A percentile compares a stretch with the other conserved stretches of the same genome.
These are phyloP conservation scores for Ailurus styani DNA, from an alignment of 2,113 vertebrate species.

Conservation along the genomic window DNA sequence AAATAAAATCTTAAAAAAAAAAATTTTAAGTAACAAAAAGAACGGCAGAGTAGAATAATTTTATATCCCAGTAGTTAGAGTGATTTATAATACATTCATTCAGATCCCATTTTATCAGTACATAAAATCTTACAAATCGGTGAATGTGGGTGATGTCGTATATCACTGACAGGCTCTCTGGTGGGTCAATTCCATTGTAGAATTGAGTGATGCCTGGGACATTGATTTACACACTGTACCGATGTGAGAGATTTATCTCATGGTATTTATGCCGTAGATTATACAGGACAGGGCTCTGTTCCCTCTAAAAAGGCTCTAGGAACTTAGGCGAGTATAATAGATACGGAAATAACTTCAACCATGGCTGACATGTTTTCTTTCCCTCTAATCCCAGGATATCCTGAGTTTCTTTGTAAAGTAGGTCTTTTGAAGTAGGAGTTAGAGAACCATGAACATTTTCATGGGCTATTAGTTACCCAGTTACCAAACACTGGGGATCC, in stretches of 20 bases:
- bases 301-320: slow-evolving; percentile 1
- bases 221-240: slow-evolving; percentile 53
- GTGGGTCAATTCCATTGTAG: slow-evolving; percentile 3
- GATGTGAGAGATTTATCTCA: slow-evolving; percentile 39
- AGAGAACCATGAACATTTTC: slow-evolving; percentile 15
- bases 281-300: slow-evolving; percentile 18
- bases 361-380: slow-evolving; percentile 27
- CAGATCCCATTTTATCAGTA: slow-evolving; percentile 57
- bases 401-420: slow-evolving; percentile 41
- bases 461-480: slow-evolving; percentile 16
- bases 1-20: no score
- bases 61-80: slow-evolving; percentile 39
- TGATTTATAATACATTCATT: slow-evolving; percentile 69
- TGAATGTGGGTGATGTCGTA: background rate
- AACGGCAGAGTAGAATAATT: slow-evolving; percentile 40
- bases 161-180: slow-evolving; percentile 42
- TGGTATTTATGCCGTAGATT: slow-evolving; percentile 32
- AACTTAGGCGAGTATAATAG: background rate
- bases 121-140: slow-evolving; percentile 55
- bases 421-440: slow-evolving; percentile 20
- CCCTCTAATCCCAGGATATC: slow-evolving; percentile 31
- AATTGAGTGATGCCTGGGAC: slow-evolving; percentile 21
- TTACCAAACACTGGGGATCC: background rate
- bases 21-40: slow-evolving; percentile 55
- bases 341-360: slow-evolving; percentile 24